Evolutionary conservation across 2,797 vertebrate species (phyloP).

Genomic region (Smutsia gigantea): DNA sequence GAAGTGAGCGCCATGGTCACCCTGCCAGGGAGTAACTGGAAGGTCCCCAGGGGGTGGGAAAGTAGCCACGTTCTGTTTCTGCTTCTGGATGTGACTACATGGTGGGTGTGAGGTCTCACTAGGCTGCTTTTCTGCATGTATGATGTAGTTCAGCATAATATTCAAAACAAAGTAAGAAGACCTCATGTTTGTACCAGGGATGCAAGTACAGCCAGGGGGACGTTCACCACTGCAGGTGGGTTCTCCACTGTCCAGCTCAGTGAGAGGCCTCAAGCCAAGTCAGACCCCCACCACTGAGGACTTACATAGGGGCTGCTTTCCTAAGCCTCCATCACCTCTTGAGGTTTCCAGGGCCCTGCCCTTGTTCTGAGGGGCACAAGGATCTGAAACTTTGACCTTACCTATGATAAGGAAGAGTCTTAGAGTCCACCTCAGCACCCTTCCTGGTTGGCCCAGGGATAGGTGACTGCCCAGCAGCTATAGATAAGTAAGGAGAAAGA

Average conservation of each 20-base stretch:
- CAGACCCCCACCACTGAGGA: not conserved
- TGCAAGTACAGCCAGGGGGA: not conserved
- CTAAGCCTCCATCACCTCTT: not conserved
- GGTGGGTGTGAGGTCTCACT: not conserved
- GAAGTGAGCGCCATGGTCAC: not conserved
- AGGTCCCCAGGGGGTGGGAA: accelerated
- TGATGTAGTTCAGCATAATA: not conserved
- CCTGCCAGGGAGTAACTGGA: no score
- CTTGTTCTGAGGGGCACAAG: not conserved
- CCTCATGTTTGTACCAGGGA: no score
- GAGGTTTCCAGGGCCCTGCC: not conserved
- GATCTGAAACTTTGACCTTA: not conserved
- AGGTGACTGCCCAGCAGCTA: not conserved
- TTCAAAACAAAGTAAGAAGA: not conserved
- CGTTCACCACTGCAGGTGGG: not conserved
- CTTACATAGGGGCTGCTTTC: not conserved
- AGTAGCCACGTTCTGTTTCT: not conserved
- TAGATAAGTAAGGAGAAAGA: not conserved
- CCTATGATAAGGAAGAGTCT: not conserved
- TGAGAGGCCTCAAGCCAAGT: not conserved
- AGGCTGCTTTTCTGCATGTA: not conserved
- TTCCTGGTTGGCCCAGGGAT: not conserved
- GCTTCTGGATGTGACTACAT: not conserved
- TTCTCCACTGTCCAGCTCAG: not conserved
- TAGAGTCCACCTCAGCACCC: no score